Percentiles rank a stretch among this genome's conserved stretches.
Conservation (phyloP, 2,888 invertebrate species). For the Lamellibrachia satsuma region DNA sequence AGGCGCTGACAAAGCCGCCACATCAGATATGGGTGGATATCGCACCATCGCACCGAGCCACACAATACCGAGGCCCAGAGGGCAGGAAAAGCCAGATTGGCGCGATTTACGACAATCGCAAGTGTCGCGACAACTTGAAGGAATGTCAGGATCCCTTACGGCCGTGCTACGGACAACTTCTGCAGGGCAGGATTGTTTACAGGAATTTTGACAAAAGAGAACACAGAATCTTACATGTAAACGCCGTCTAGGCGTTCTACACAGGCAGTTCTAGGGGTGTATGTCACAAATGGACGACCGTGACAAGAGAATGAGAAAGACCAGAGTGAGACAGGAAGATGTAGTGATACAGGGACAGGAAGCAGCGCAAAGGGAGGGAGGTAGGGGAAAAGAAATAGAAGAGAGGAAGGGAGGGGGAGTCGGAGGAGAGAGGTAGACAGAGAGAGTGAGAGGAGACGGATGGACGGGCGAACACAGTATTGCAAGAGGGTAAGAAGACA, state of each 20-base stretch:
- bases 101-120: slow-evolving; percentile 13
- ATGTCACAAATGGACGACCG: too few species aligned
- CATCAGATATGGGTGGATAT: neutral
- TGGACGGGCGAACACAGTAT: neutral
- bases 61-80: neutral
- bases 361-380: too few species aligned
- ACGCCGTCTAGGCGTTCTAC: neutral
- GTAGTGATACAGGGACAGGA: too few species aligned
- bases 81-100: neutral
- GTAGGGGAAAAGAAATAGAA: too few species aligned
- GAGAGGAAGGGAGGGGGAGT: too few species aligned
- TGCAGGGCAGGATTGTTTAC: neutral
- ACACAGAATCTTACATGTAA: neutral
- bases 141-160: neutral
- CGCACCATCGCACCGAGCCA: neutral
- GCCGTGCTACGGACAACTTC: neutral
- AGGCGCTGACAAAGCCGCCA: neutral
- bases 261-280: too few species aligned
- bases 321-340: too few species aligned
- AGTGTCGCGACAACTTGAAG: slow-evolving; percentile 3
- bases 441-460: neutral
- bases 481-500: neutral
- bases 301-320: too few species aligned
- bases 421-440: too few species aligned
- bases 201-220: neutral